Base-by-base conservation (phyloP, 2,888 invertebrate genomes). In the Watsonalla binaria region DNA sequence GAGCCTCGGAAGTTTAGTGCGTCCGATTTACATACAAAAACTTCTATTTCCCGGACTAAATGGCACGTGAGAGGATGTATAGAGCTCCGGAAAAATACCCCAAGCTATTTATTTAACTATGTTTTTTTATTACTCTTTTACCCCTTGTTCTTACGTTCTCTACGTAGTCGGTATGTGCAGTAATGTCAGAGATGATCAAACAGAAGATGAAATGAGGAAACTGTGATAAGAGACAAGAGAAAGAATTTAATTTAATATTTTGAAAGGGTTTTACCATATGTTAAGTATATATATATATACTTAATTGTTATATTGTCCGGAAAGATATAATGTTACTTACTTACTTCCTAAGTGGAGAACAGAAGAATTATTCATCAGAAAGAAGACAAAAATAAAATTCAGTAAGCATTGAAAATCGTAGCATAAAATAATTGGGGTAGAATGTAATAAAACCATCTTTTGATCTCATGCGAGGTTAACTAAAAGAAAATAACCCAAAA, bases 1-100 rank as follows among this genome's bases (percentile, higher is more conserved):
- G 74, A 72, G 70, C 63, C 77, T 78, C 78, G 78, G 78, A 71
- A 78, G 78, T 80, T 86, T 87, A 87, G 82, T 85, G 84, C 88
- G 84, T 86, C 87, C 87, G 86, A 90, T 89, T 90, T 88, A 81
- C 89, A 89, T 90, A 84, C 86, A 90, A 89, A 89, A 90, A 88
- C 90, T 88, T 84, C 88, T 85, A 90, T 90, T 90, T 90, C 90
- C 90, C 86, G 83, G 72, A 67, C 82, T 88, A 90, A 90, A 90
- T 90, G 90, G 84, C 86, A 88, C 89, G 90, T 84, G 86, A 87
- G 87, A 83, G 85, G 68, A 82, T 83, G 24, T 24, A 90, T 90
- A 89, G 90, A 90, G 87, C 80, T 84, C 76, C 84, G 84, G 82
- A 78, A 77, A 82, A 87, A 86, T 86, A 82, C 78, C 68, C 74